Conservation (phyloP, 2,797 vertebrate species). For the Fundulus diaphanus region DNA sequence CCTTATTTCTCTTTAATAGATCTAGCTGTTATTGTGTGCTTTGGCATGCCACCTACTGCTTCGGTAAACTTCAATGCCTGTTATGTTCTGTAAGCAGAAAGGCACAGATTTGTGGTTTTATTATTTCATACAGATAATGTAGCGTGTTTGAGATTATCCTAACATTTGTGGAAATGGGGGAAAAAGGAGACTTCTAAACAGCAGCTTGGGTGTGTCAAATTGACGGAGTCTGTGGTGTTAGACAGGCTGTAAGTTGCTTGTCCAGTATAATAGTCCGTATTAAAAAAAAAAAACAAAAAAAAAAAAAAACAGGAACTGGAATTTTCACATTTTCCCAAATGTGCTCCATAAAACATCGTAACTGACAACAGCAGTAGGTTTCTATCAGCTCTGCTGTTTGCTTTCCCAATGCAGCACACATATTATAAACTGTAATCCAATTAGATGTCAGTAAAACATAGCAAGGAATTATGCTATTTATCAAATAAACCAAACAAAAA, state of each 20-base stretch:
- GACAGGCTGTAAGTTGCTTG: conserved; percentile 37
- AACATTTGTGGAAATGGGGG: not conserved
- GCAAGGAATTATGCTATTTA: not conserved
- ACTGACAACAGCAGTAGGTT: conserved; percentile 11
- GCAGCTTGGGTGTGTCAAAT: conserved; percentile 17
- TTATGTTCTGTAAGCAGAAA: conserved; percentile 14
- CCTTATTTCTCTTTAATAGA: conserved; percentile 20
- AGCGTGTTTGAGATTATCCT: not conserved
- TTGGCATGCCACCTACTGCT: conserved; percentile 24
- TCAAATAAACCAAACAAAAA: not conserved
- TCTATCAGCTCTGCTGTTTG: conserved; percentile 20
- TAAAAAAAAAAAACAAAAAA: not conserved
- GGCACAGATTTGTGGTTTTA: conserved; percentile 10
- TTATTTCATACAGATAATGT: not conserved
- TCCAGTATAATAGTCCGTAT: conserved; percentile 27
- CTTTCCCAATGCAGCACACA: conserved; percentile 24
- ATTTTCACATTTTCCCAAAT: conserved; percentile 16
- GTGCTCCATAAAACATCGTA: conserved; percentile 11
- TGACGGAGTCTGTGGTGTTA: not conserved
- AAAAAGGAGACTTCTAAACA: not conserved
- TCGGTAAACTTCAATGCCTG: not conserved
- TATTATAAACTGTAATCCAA: conserved; percentile 25
- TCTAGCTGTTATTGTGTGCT: conserved; percentile 8
- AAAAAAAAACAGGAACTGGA: not conserved
- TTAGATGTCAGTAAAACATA: conserved; percentile 14